Evolutionary conservation across 2,797 vertebrate genomes (phyloP).

Genomic region (Gymnoscopelus microlampas): DNA sequence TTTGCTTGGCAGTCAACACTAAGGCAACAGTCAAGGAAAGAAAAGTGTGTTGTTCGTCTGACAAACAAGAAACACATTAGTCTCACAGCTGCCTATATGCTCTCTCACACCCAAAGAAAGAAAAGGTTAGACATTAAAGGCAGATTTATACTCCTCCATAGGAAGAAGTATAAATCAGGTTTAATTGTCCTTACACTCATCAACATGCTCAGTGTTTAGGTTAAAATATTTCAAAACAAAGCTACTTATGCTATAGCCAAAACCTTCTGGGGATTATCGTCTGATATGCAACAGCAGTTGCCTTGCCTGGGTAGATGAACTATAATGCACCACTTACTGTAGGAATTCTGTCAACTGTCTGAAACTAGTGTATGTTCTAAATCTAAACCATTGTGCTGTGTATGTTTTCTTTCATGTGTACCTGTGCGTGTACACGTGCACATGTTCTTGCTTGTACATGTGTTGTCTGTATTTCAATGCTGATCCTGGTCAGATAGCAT

Average conservation of each 20-base stretch:
- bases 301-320: slow-evolving; percentile 20
- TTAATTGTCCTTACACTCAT: background rate
- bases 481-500: slow-evolving; percentile 28
- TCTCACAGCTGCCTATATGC: slow-evolving; percentile 7
- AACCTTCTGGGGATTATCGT: slow-evolving; percentile 32
- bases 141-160: slow-evolving; percentile 3
- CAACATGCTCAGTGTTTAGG: slow-evolving; percentile 9
- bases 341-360: slow-evolving; percentile 26
- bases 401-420: slow-evolving; percentile 7
- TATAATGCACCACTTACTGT: slow-evolving; percentile 26
- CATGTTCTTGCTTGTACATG: slow-evolving; percentile 3
- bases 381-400: slow-evolving; percentile 16
- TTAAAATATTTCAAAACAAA: background rate
- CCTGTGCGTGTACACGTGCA: slow-evolving; percentile 12
- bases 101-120: background rate
- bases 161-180: background rate
- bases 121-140: slow-evolving; percentile 5
- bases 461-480: slow-evolving; percentile 21
- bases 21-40: slow-evolving; percentile 57
- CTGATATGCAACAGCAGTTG: slow-evolving; percentile 17
- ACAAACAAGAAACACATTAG: slow-evolving; percentile 16
- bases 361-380: slow-evolving; percentile 23
- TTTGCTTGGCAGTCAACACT: slow-evolving; percentile 73
- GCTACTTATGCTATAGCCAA: background rate
- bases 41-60: slow-evolving; percentile 6